Evolutionary conservation across 2,113 vertebrate species (phyloP).

Genomic region (Thinocorus orbignyianus): DNA sequence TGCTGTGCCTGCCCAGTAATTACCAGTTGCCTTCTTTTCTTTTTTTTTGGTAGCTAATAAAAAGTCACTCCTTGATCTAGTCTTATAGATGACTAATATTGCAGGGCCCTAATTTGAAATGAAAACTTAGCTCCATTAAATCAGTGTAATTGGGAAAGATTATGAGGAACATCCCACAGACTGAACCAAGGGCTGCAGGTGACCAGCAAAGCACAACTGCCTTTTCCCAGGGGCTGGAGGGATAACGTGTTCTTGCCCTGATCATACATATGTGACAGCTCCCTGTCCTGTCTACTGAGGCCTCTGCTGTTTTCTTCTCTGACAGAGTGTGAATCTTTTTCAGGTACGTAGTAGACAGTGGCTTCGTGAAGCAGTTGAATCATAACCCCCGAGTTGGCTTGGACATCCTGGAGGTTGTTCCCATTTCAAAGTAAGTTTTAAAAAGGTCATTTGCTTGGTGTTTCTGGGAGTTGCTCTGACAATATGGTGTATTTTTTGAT

Average conservation of each 20-base stretch:
- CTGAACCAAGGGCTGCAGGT: not conserved
- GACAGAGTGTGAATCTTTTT: not conserved
- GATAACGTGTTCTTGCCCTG: not conserved
- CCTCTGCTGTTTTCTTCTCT: not conserved
- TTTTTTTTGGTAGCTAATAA: not conserved
- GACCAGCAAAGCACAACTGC: not conserved
- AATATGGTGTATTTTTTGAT: not conserved
- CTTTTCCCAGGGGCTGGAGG: not conserved
- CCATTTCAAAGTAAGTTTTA: conserved; percentile 92
- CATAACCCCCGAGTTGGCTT: conserved; percentile 93
- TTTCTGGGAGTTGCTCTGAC: not conserved
- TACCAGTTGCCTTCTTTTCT: not conserved
- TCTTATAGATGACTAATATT: not conserved
- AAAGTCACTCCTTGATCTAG: not conserved
- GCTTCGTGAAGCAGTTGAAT: conserved; percentile 96
- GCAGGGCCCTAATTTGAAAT: not conserved
- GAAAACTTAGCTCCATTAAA: not conserved
- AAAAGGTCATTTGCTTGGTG: not conserved
- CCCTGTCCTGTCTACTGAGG: not conserved
- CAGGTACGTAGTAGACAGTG: conserved; percentile 94
- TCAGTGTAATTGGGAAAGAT: not conserved
- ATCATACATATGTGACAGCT: rapidly evolving
- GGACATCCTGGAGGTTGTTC: conserved; percentile 94
- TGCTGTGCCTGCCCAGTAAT: not conserved
- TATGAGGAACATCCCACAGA: not conserved